phyloP scores from a whole-genome alignment of 2,888 invertebrate species.

The Automeris io region DNA sequence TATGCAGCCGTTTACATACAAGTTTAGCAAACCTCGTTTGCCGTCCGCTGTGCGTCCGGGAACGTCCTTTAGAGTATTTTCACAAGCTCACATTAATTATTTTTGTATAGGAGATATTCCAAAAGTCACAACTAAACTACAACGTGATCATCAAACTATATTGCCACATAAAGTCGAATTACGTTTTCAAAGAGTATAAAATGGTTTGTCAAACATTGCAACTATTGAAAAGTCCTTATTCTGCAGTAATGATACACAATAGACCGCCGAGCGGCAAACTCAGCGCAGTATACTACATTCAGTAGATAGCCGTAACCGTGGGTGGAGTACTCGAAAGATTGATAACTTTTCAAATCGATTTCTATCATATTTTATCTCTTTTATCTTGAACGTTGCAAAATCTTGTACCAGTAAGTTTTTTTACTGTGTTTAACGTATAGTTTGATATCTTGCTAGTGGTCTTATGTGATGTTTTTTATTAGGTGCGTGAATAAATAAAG shows the following conservation, averaged over 20 bases:
- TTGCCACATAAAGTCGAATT: neutral
- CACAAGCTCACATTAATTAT: no score
- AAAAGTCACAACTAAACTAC: no score
- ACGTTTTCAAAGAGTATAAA: neutral
- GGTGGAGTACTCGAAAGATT: slow-evolving; percentile 30
- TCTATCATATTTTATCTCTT: slow-evolving; percentile 44
- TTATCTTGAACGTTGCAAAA: slow-evolving; percentile 48
- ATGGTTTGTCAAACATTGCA: neutral
- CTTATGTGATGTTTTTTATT: slow-evolving; percentile 7
- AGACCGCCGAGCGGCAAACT: neutral
- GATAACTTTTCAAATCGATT: slow-evolving; percentile 46
- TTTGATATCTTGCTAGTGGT: slow-evolving; percentile 1
- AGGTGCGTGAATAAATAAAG: slow-evolving; percentile 9
- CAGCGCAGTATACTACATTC: slow-evolving; percentile 1
- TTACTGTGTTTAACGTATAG: slow-evolving; percentile 25
- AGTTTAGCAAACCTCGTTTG: no score
- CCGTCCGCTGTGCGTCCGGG: no score
- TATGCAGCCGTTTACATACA: no score
- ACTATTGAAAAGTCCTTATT: neutral
- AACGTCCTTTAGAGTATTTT: no score
- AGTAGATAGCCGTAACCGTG: slow-evolving; percentile 9
- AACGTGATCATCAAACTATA: no score
- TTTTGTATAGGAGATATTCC: no score
- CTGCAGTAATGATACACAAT: neutral
- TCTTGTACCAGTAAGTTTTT: slow-evolving; percentile 19